Base-by-base conservation (phyloP, 2,113 vertebrate species). In the Chauna torquata region DNA sequence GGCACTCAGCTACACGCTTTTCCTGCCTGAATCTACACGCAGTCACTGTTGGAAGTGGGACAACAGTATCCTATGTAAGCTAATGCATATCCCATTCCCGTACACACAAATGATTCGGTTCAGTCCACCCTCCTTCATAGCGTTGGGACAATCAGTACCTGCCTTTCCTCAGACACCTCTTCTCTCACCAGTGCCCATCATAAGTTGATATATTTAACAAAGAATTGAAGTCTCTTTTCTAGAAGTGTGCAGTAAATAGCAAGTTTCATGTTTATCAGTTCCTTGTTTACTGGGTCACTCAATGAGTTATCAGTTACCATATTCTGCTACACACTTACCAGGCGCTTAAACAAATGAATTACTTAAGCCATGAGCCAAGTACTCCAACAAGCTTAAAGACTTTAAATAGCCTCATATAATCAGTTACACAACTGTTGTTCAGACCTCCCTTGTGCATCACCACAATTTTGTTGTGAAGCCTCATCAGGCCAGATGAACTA, bases 41-140 rank as follows among this genome's bases (percentile, higher is more conserved):
- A 20, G 17, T 18, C 18, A 38, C 34, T 54, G 38, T 58, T 18
- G 58, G 32, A 36, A 64, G 17, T 6, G 2, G 61, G 14, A 42
- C 25, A 49, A n/a, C 7, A 34, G 54, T 40, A n/a, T 15, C 30
- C 38, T 50, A 49, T 24, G 11, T 30, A 88, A 72, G 8, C 25
- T 16, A 11, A 24, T 0, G 11, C 1, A 3, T 4, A 8, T 45
- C 6, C 18, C 9, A 1, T 10, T 38, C 8, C 3, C 3, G 22
- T 25, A 10, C 32, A 38, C 47, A 22, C 2, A 5, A 70, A 65
- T 28, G 25, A 61, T 30, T 65, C 1, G 0, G 45, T 8, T 47
- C 44, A 45, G 57, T 19, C 52, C 40, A 45, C 24, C 54, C 27
- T n/a, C n/a, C 59, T 58, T 64, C 42, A n/a, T 27, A 16, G 23